These are phyloP conservation scores for Spodoptera exigua DNA, from an alignment of 2,888 invertebrate species.

Conservation along the genomic window DNA sequence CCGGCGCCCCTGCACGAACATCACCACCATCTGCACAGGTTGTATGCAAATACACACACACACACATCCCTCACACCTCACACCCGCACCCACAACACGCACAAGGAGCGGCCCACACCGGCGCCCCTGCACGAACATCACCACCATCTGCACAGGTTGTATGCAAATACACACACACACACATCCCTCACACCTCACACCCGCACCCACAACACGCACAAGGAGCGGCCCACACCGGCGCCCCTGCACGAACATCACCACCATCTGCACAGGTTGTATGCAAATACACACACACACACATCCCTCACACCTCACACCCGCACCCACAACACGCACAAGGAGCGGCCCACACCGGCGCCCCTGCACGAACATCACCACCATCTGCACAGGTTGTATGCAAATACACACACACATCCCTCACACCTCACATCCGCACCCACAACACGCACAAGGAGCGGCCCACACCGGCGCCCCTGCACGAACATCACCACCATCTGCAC, in stretches of 20 bases:
- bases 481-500: no score
- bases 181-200: background rate
- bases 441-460: conserved; percentile 90
- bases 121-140: conserved; percentile 57
- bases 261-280: no score
- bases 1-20: conserved; percentile 80
- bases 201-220: no score
- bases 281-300: conserved; percentile 9
- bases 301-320: background rate
- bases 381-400: conserved; percentile 48
- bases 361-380: conserved; percentile 61
- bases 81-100: conserved; percentile 17
- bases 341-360: conserved; percentile 93
- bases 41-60: conserved; percentile 14
- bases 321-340: conserved; percentile 51
- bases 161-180: no score
- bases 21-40: conserved; percentile 30
- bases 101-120: conserved; percentile 60
- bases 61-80: no score
- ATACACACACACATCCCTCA: background rate
- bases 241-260: conserved; percentile 8
- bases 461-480: conserved; percentile 89
- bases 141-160: no score
- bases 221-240: no score
- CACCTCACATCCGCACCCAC: background rate